Evolutionary conservation across 2,797 vertebrate genomes (phyloP), one percentile per base, ranked within the genome.

Genomic region (Paramormyrops hopkinsi): DNA sequence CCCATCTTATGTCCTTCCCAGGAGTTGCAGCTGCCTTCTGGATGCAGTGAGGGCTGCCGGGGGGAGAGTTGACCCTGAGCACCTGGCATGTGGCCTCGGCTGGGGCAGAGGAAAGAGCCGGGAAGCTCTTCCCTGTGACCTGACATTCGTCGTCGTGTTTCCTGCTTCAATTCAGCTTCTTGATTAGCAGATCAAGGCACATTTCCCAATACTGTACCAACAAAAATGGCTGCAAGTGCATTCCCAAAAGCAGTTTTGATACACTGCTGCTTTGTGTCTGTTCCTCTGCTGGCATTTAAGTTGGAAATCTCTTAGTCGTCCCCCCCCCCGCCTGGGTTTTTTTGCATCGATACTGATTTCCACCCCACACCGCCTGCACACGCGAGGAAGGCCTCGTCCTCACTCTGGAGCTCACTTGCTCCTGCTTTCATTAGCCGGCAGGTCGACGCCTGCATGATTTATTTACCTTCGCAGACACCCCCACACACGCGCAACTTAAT

Each of bases 401-500:
- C 33, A 7, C 11, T 17, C 6, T 29, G 25, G 29, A 53, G 17
- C 11, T 82, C 76, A 53, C 9, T 25, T 12, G 11, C 48, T 9
- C 17, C 51, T 41, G 50, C 85, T 56, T 87, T 11, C 85, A 51
- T 84, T n/a, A 59, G 50, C 85, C 86, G 44, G 56, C 41, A 44
- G 86, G 86, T 88, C 22, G 56, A 22, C n/a, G 54, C n/a, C 86
- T 5, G 19, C 54, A 86, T 86, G 48, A 86, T 86, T 86, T 56
- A 37, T 33, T 11, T 51, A 88, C 59, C 14, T 54, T 12, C 19
- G 17, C 33, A 44, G 4, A 82, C 50, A 25, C 25, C 53, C 33
- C 44, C 69, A 76, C 29, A 44, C 73, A 14, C 33, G 25, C 29
- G 51, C 48, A 7, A 90, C 90, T 93, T 92, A 93, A 91, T 94